Base-by-base conservation (phyloP, 2,888 invertebrate genomes). In the Agriotes lineatus region DNA sequence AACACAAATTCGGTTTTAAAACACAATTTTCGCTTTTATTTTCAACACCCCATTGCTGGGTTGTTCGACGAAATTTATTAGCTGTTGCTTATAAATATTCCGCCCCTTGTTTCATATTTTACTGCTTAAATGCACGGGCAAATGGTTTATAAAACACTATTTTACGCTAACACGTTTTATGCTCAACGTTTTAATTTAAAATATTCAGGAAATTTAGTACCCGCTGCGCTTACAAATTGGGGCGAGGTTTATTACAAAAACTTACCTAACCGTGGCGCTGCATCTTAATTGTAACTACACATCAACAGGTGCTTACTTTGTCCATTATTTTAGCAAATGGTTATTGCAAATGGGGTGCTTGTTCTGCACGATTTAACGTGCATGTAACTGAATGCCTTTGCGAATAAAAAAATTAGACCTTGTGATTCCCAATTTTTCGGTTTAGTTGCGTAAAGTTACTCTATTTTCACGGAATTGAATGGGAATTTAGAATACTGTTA, bases 61-160 rank as follows among this genome's bases (percentile, higher is more conserved):
- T 65, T 65, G 50, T 58, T 57, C 59, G 39, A 37, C 18, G 33
- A 69, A 69, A 69, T 69, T 66, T 69, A 69, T 65, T 65, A 67
- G 57, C 52, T 64, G 67, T 60, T 63, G 62, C 61, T 67, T 70
- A 63, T 67, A 70, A 70, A 58, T 67, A 67, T 70, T 58, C 67
- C 59, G 45, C 63, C 70, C 70, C 70, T 63, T 56, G 67, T 61
- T 64, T 68, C 67, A 68, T 68, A 70, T 70, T 70, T 70, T 60
- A 64, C 67, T 69, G 56, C 63, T 57, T 64, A 67, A 70, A 70
- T 67, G 62, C 56, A 39, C 62, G 66, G 39, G 50, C 64, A 69
- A 64, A 69, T 66, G 69, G 60, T 66, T 69, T 69, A 69, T 66
- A 45, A 65, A 65, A 61, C 57, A 61, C 48, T 69, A 69, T 65